phyloP scores from a whole-genome alignment of 2,888 invertebrate species.

The Oasisia sp. region DNA sequence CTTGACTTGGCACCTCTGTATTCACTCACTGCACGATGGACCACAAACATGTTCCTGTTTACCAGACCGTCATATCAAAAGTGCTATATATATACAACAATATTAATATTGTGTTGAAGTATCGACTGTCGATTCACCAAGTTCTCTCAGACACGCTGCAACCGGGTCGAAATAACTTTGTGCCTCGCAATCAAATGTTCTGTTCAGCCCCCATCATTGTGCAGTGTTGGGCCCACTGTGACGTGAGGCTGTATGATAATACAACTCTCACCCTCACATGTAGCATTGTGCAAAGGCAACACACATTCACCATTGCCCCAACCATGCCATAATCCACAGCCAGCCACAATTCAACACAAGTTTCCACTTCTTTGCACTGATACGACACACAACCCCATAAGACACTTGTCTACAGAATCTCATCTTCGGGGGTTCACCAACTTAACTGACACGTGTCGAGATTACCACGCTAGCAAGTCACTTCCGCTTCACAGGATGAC shows the following conservation, averaged over 20 bases:
- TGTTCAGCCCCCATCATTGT: background rate
- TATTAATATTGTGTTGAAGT: background rate
- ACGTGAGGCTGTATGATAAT: background rate
- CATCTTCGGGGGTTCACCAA: background rate
- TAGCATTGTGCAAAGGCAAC: background rate
- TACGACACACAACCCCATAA: background rate
- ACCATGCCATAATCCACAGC: background rate
- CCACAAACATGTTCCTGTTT: background rate
- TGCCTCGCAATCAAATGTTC: background rate
- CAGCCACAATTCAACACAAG: background rate
- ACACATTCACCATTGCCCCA: background rate
- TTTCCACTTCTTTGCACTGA: background rate
- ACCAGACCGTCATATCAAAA: slow-evolving; percentile 2
- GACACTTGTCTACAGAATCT: background rate
- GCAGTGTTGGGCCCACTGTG: background rate
- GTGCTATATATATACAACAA: slow-evolving; percentile 17
- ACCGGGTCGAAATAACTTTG: background rate
- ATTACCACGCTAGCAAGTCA: background rate
- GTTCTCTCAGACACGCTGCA: background rate
- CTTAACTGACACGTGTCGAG: background rate
- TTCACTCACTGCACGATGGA: background rate
- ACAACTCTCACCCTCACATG: background rate
- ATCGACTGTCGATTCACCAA: slow-evolving; percentile 14
- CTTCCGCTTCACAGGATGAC: background rate
- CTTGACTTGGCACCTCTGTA: background rate